Conservation (phyloP, 2,888 invertebrate genomes). For the Sympetrum striolatum region DNA sequence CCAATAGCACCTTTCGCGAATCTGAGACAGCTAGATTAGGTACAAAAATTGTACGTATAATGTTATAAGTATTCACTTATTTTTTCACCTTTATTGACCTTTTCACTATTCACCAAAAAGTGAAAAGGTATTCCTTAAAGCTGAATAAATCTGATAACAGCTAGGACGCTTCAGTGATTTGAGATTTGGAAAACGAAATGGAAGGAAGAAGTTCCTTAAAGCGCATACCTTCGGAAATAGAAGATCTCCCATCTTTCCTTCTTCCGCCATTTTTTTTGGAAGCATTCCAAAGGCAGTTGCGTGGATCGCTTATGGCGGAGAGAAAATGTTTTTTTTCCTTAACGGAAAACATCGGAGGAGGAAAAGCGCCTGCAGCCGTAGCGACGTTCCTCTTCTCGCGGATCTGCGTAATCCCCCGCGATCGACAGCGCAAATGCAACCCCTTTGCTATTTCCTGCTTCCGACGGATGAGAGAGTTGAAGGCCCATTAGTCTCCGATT, state of each 20-base stretch:
- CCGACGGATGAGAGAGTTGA: too few relatives aligned
- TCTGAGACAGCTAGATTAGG: too few relatives aligned
- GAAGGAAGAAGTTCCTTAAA: not conserved
- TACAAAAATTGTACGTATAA: too few relatives aligned
- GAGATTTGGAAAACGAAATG: not conserved
- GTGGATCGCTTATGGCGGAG: not conserved
- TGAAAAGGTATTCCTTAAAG: too few relatives aligned
- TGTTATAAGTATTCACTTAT: too few relatives aligned
- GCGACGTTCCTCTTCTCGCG: not conserved
- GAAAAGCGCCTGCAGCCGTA: not conserved
- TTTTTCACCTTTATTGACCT: too few relatives aligned
- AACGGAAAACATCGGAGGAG: not conserved
- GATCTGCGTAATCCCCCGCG: not conserved
- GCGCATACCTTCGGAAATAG: constrained; percentile 18
- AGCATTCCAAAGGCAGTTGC: not conserved
- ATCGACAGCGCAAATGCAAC: not conserved
- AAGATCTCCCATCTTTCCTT: not conserved
- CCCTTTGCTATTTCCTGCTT: too few relatives aligned
- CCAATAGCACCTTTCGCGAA: too few relatives aligned
- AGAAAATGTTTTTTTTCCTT: not conserved
- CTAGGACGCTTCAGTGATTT: not conserved
- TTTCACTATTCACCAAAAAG: too few relatives aligned
- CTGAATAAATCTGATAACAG: too few relatives aligned
- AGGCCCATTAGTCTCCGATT: too few relatives aligned
- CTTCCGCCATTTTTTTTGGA: not conserved